Evolutionary conservation across 1,140 invertebrate species (phyloP), one percentile per base, ranked within the genome.

Genomic region (Drosophila watanabei): DNA sequence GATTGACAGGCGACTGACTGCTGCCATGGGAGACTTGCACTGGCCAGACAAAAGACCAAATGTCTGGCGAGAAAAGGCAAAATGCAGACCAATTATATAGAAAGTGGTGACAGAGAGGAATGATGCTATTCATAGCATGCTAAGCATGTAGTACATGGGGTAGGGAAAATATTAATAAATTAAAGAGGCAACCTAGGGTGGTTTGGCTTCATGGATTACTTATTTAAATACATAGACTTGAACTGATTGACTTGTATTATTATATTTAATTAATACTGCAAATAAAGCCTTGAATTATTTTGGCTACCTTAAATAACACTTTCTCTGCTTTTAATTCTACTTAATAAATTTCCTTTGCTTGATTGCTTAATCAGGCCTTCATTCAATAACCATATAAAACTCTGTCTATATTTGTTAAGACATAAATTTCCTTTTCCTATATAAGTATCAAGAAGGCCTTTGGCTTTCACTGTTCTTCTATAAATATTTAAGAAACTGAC

Each of bases 1-100:
- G 68, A 87, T 83, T 87, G 83, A 80, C 83, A 87, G 16, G 48
- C 61, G 56, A 63, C 54, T 57, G 60, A 63, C 60, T 28, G 60
- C 60, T 28, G 60, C 48, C 60, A 33, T 54, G 59, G 45, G 58
- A 61, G 58, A 52, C 41, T 33, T 49, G 43, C 46, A 57, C 43
- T 43, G 57, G 49, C 48, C 61, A 68, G 52, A 80, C 20, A 68
- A 56, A 61, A 72, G 54, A 59, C 58, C 57, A 52, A 66, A 59
- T 51, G 71, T 75, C 70, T 72, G 68, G 68, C 68, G 46, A 60
- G 48, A 57, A 49, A 56, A 46, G 43, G 33, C 48, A 45, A 37
- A 73, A 51, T 73, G 68, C 68, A 51, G 68, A 73, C 70, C 70
- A 73, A 73, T 73, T 72, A 73, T 57, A 51, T 24, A 14, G 43